A percentile compares a stretch with the other conserved stretches of the same genome.
These are phyloP conservation scores for Pluvianellus socialis DNA, from an alignment of 2,113 vertebrate species.

Conservation along the genomic window DNA sequence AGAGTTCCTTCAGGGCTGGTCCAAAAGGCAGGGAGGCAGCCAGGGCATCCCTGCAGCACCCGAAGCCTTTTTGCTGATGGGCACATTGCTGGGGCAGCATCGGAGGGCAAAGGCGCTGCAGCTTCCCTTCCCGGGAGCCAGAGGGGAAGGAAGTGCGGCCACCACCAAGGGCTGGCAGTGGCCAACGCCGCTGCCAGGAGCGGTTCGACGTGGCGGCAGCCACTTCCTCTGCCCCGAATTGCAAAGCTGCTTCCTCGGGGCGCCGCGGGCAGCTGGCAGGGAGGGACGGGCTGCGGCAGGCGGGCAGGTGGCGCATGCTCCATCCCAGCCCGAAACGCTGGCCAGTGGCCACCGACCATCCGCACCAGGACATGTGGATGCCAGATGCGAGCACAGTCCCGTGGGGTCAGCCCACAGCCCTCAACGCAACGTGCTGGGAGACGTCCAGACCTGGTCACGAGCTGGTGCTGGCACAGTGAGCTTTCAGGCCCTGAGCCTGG, in stretches of 20 bases:
- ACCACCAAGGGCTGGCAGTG: neutral
- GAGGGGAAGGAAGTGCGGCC: constrained; percentile 28
- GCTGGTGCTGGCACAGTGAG: neutral
- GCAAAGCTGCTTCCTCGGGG: neutral
- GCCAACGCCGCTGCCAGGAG: neutral
- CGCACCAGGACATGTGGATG: neutral
- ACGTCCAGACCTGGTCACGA: neutral
- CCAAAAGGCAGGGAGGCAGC: neutral
- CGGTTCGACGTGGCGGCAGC: accelerated
- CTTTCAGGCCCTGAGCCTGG: neutral
- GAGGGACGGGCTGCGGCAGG: neutral
- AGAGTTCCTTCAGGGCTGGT: neutral
- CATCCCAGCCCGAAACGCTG: neutral
- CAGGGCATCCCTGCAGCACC: neutral
- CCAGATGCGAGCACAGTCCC: neutral
- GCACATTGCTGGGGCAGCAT: neutral
- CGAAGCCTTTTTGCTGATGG: neutral
- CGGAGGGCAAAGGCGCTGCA: neutral
- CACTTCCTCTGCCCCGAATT: neutral
- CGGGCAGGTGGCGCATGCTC: accelerated
- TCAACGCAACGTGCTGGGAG: neutral
- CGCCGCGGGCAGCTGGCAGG: neutral
- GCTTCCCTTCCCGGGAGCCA: neutral
- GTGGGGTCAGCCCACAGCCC: neutral
- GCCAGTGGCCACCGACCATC: accelerated